Evolutionary conservation across 1,140 invertebrate species (phyloP).

Genomic region (Branchinecta lynchi): DNA sequence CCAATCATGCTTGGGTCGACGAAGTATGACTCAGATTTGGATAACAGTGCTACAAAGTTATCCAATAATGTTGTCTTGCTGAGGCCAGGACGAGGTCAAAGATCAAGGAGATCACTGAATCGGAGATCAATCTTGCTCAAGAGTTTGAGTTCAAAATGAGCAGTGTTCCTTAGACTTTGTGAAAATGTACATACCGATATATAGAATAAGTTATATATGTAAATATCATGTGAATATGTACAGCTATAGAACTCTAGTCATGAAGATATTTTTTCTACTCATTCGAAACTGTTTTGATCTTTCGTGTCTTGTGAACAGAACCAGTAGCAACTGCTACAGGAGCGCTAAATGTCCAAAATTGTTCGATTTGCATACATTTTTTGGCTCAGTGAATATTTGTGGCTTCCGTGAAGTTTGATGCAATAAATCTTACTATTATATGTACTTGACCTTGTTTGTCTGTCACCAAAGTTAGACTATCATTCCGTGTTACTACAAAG

Average conservation of each 20-base stretch:
- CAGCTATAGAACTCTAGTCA: constrained; percentile 8
- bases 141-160: not conserved
- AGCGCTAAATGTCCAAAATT: too few species aligned
- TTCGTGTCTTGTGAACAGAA: too few species aligned
- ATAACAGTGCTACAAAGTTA: not conserved
- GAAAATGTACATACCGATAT: not conserved
- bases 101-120: not conserved
- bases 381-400: too few species aligned
- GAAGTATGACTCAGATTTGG: not conserved
- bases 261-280: not conserved
- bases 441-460: too few species aligned
- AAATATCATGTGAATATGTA: not conserved
- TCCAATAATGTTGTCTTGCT: not conserved
- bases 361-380: too few species aligned
- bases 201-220: not conserved
- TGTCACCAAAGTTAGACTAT: too few species aligned
- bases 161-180: not conserved
- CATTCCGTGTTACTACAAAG: too few species aligned
- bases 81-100: not conserved
- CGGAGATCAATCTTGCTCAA: not conserved
- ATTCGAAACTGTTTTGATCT: too few species aligned
- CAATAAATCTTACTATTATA: too few species aligned
- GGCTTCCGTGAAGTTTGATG: too few species aligned
- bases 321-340: too few species aligned
- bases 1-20: not conserved